Conservation (phyloP, 2,797 vertebrate species). For the Lindbergichthys nudifrons region DNA sequence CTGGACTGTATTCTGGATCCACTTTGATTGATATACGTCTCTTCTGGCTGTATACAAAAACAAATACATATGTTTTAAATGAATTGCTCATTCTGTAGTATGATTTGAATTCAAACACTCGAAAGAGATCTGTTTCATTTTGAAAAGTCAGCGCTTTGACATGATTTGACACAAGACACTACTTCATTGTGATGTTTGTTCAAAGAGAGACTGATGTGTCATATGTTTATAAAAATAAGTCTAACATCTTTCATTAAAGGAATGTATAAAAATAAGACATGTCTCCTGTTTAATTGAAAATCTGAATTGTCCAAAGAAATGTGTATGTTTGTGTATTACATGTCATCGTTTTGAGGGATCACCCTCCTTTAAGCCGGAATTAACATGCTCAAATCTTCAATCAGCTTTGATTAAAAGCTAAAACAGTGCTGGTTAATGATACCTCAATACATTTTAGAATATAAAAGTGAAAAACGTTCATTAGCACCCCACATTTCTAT, state of each 20-base stretch:
- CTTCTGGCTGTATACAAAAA: background rate
- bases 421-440: slow-evolving; percentile 82
- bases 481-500: slow-evolving; percentile 27
- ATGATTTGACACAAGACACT: slow-evolving; percentile 23
- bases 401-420: slow-evolving; percentile 72
- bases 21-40: rapidly evolving
- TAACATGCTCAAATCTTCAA: slow-evolving; percentile 40
- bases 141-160: slow-evolving; percentile 57
- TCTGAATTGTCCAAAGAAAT: slow-evolving; percentile 57
- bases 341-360: slow-evolving; percentile 33
- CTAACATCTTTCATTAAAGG: slow-evolving; percentile 76
- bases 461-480: slow-evolving; percentile 78
- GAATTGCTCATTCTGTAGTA: background rate
- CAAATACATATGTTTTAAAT: background rate
- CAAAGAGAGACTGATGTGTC: slow-evolving; percentile 23
- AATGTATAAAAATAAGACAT: slow-evolving; percentile 87
- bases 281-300: slow-evolving; percentile 59
- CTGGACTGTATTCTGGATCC: background rate
- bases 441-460: slow-evolving; percentile 74
- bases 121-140: slow-evolving; percentile 72
- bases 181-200: slow-evolving; percentile 25
- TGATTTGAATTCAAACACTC: slow-evolving; percentile 34
- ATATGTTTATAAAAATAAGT: slow-evolving; percentile 31
- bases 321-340: slow-evolving; percentile 45
- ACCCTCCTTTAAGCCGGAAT: background rate